These are phyloP conservation scores for Ditylenchus dipsaci DNA, from an alignment of 1,140 invertebrate genomes.

Conservation along the genomic window DNA sequence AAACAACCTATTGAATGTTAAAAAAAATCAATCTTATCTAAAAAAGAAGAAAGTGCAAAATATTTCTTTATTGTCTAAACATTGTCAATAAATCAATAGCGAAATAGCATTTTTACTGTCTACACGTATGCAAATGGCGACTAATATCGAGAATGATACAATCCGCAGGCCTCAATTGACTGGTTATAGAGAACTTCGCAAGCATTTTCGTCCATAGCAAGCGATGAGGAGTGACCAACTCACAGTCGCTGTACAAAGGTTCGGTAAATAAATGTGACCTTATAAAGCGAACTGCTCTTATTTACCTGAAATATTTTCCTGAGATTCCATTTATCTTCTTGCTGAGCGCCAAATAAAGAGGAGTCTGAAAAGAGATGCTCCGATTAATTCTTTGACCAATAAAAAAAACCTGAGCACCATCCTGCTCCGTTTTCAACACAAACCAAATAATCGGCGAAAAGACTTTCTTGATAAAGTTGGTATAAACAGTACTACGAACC, in stretches of 20 bases:
- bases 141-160: slow-evolving; percentile 19
- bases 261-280: too few relatives aligned
- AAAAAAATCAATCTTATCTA: too few relatives aligned
- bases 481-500: slow-evolving; percentile 26
- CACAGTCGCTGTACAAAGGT: slow-evolving; percentile 43
- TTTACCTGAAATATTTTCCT: slow-evolving; percentile 67
- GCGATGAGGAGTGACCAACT: slow-evolving; percentile 20
- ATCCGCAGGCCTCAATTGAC: slow-evolving; percentile 31
- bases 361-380: slow-evolving; percentile 65
- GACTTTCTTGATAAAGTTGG: slow-evolving; percentile 61
- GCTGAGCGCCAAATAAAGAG: slow-evolving; percentile 71
- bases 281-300: too few relatives aligned
- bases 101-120: too few relatives aligned
- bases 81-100: too few relatives aligned
- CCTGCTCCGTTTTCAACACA: slow-evolving; percentile 67
- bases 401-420: slow-evolving; percentile 60
- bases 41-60: too few relatives aligned
- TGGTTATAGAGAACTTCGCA: slow-evolving; percentile 43
- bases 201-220: slow-evolving; percentile 31
- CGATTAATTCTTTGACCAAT: not conserved
- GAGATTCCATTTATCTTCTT: slow-evolving; percentile 66
- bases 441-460: slow-evolving; percentile 72
- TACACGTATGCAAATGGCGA: not conserved
- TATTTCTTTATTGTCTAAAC: too few relatives aligned
- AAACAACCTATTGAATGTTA: too few relatives aligned